phyloP scores from a whole-genome alignment of 2,797 vertebrate genomes.

The Loris lydekkerianus region DNA sequence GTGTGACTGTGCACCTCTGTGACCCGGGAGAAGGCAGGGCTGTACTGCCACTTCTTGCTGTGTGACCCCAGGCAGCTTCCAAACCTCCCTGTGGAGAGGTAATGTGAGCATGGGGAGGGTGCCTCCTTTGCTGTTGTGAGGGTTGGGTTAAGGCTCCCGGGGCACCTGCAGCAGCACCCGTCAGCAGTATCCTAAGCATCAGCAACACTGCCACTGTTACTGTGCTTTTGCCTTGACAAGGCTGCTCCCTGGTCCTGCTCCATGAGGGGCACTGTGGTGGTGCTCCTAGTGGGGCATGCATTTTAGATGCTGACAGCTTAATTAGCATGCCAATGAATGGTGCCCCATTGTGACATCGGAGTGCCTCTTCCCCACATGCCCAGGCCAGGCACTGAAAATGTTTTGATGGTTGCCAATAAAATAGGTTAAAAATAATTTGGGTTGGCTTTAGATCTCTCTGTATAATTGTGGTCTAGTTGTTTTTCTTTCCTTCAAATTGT shows the following conservation, averaged over 20 bases:
- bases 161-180: accelerated
- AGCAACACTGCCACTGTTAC: accelerated
- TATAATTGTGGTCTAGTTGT: accelerated
- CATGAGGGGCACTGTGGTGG: accelerated
- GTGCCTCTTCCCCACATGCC: accelerated
- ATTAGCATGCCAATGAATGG: accelerated
- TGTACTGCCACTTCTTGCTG: not conserved
- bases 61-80: accelerated
- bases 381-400: accelerated
- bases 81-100: not conserved
- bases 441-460: accelerated
- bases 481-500: accelerated
- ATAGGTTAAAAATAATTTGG: accelerated
- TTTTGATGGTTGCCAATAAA: accelerated
- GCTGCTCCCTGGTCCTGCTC: too few species aligned
- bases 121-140: accelerated
- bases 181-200: accelerated
- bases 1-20: accelerated
- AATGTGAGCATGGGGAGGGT: accelerated
- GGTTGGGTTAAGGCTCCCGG: too few species aligned
- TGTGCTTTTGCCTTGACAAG: accelerated
- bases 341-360: accelerated
- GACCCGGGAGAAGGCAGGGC: not conserved
- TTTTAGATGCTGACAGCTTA: accelerated
- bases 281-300: accelerated